Evolutionary conservation across 2,113 vertebrate species (phyloP), one percentile per base, ranked within the genome.

Genomic region (Eclectus roratus): DNA sequence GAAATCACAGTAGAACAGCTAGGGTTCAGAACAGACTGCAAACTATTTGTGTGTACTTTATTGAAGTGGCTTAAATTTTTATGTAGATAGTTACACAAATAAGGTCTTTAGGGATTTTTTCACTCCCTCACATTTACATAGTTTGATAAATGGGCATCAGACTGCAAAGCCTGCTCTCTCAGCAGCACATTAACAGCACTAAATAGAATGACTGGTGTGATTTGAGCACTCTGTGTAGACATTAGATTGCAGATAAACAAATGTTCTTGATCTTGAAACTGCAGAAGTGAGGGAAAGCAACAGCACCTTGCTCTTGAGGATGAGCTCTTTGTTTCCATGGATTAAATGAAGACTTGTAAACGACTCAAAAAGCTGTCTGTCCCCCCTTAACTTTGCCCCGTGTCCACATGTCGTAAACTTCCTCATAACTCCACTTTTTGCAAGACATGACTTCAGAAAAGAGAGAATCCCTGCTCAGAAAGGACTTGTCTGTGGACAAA

Each of bases 31-130:
- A 39, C n/a, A 80, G 73, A 69, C 77, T 91, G 78, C 35, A 85
- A 96, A 94, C n/a, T 87, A 76, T 89, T 87, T 84, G 69, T 58
- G 29, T 47, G 23, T 47, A 69, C n/a, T 92, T 91, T 83, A 84
- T 9, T 52, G 70, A 92, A 84, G 56, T 29, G 60, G 47, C 3
- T 17, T 79, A 55, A 76, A 91, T 71, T 89, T 92, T 87, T 80
- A 72, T 31, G 66, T 41, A 39, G 13, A 10, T 47, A 61, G 49
- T 53, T 89, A 85, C 69, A 93, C 28, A 65, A 89, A 69, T 13
- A 2, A 31, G 72, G 31, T 46, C 78, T 92, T 81, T 33, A 89
- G 73, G 44, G 88, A 70, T 72, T 56, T 11, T 13, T 11, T 58
- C 79, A 60, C 9, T n/a, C 13, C 19, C 33, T 4, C 31, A 50